Conservation (phyloP, 1,140 invertebrate genomes). For the Phthorimaea operculella region DNA sequence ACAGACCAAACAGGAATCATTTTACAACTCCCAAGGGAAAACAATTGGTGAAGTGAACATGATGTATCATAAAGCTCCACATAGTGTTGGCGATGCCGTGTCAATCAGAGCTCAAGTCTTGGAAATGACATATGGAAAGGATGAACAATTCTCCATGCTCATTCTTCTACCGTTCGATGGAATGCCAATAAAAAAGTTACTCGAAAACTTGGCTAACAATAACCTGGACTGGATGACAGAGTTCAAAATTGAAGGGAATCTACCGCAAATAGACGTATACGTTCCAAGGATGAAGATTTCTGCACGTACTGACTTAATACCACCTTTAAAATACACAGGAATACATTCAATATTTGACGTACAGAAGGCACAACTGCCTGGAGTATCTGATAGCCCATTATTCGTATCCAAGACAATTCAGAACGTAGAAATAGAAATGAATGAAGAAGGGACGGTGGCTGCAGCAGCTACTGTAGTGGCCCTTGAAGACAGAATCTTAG, state of each 20-base stretch:
- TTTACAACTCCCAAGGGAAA: conserved; percentile 63
- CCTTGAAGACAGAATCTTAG: conserved; percentile 60
- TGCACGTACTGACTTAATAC: conserved; percentile 68
- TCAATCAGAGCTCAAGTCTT: conserved; percentile 70
- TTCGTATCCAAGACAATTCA: conserved; percentile 72
- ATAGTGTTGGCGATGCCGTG: conserved; percentile 44
- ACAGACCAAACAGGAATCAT: conserved; percentile 64
- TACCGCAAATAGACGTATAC: conserved; percentile 68
- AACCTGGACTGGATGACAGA: conserved; percentile 65
- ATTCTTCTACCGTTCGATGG: conserved; percentile 72
- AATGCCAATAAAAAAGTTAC: conserved; percentile 40
- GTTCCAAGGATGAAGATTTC: conserved; percentile 74
- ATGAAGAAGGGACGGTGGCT: conserved; percentile 79
- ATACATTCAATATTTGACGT: conserved; percentile 73
- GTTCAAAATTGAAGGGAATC: conserved; percentile 45
- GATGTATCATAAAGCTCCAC: conserved; percentile 66
- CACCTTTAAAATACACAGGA: conserved; percentile 71
- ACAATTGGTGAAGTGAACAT: conserved; percentile 63
- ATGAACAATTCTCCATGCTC: conserved; percentile 72
- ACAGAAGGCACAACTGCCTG: conserved; percentile 71
- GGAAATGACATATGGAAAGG: conserved; percentile 75
- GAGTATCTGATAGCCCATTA: conserved; percentile 68
- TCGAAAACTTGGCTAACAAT: conserved; percentile 62
- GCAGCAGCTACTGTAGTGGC: conserved; percentile 73
- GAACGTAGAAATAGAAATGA: conserved; percentile 78